Evolutionary conservation across 2,797 vertebrate genomes (phyloP), one percentile per base, ranked within the genome.

Genomic region (Enteromius anoplus): DNA sequence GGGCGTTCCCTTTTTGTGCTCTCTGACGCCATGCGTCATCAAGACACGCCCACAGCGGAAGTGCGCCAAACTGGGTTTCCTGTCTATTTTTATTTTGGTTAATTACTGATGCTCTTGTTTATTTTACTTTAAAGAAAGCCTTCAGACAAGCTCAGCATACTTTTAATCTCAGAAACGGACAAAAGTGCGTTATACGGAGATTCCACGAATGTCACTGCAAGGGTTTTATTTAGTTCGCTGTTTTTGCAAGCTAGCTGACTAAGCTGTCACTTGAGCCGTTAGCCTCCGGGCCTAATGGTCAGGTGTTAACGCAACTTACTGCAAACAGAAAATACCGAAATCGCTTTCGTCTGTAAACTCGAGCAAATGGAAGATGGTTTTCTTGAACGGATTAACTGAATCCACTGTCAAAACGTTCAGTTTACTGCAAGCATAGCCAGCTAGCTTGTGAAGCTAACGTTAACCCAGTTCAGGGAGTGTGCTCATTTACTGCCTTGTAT

Each of bases 101-200:
- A 69, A 29, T 32, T 26, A 76, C 37, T 77, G 77, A 75, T 55
- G 73, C 62, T 17, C 42, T 82, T 64, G 32, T 79, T 64, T 65
- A 69, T 72, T 65, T 78, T 53, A 80, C 23, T 66, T 64, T 42
- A 64, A 47, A 49, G 70, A 76, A 69, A 83, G 17, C 60, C 83
- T 42, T 55, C 86, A 80, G 69, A 82, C 71, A 81, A 86, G 80
- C 75, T 81, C 78, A 82, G 71, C 82, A 75, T 78, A 85, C 64
- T 51, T 71, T 84, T 81, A 70, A 69, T 81, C 79, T 84, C 81
- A 55, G 53, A 82, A 80, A 51, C 79, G 81, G 76, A 88, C 68
- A 81, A 86, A 88, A 84, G 84, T 86, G 75, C 82, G 82, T 86
- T 85, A 34, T 29, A 32, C 65, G 73, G 78, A 45, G 58, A 85